Base-by-base conservation (phyloP, 2,113 vertebrate genomes). In the Mesembrinibis cayennensis region DNA sequence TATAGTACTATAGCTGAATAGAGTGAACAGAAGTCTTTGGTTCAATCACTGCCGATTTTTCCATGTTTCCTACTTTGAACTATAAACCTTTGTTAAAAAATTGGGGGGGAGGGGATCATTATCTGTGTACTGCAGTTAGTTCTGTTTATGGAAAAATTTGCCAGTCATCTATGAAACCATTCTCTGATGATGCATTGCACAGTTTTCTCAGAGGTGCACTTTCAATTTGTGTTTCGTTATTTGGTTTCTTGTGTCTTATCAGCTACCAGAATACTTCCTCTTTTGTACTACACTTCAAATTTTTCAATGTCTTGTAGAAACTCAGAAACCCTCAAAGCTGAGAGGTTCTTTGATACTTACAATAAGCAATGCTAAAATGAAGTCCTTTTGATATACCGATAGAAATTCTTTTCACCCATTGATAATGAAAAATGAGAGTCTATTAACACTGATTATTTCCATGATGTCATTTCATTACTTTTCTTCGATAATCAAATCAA, bases 371-470 rank as follows among this genome's bases (percentile, higher is more conserved):
- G 27, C 5, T 89, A 63, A 92, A 91, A 70, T 87, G 6, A 89
- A 74, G 8, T 74, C 4, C 20, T 92, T 92, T 89, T 95, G 79
- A 82, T 85, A 89, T n/a, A 82, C 11, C 66, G 38, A 91, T 58
- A 93, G 45, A 96, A 94, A 87, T 89, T 76, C 4, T 92, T 96
- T 94, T 63, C 34, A 36, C 61, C 20, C 1, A 1, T 59, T 94
- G 87, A 87, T 95, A 97, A 85, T 85, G 94, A 97, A 95, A 94
- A 97, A 96, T 95, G 79, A 94, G 69, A 93, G 72, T 92, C 85
- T 97, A 50, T 91, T 96, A 93, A 89, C 87, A 73, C 79, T 89
- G 76, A 95, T 95, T 96, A 95, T 95, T 96, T 97, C 73, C 58
- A 78, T 84, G 82, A 91, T 0, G 2, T 44, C 82, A 92, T 66